Conservation (phyloP, 1,140 invertebrate genomes). For the Anastatus disparis region DNA sequence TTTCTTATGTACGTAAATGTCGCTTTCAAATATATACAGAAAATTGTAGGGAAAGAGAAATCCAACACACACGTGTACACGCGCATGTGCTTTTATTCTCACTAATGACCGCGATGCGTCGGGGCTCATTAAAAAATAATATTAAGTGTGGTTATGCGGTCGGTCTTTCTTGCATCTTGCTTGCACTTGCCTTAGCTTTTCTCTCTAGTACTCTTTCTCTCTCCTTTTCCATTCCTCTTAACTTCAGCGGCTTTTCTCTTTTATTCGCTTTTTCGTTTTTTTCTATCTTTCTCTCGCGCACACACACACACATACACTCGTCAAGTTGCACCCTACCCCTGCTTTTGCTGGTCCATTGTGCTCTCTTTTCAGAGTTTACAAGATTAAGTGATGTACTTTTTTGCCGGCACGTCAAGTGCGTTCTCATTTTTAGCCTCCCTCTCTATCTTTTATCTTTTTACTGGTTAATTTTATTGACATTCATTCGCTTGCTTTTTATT, state of each 20-base stretch:
- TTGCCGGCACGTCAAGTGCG: background rate
- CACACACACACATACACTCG: background rate
- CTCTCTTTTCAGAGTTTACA: constrained; percentile 31
- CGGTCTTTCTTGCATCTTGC: too few relatives aligned
- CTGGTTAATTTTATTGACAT: constrained; percentile 11
- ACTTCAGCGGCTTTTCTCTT: too few relatives aligned
- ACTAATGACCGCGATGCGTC: constrained; percentile 19
- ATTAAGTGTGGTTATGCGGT: constrained; percentile 16
- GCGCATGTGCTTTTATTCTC: background rate
- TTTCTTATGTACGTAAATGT: background rate
- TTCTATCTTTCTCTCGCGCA: background rate
- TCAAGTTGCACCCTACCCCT: constrained; percentile 10
- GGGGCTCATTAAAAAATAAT: constrained; percentile 37
- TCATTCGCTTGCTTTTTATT: too few relatives aligned
- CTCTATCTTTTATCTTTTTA: constrained; percentile 21
- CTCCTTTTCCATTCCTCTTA: background rate
- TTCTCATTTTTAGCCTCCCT: background rate
- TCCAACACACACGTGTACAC: constrained; percentile 28
- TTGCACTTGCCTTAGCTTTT: background rate
- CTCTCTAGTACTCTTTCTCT: background rate
- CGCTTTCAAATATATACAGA: constrained; percentile 1
- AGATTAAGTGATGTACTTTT: constrained; percentile 36
- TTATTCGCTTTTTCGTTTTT: background rate
- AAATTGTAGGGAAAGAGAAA: background rate
- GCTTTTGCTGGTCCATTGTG: constrained; percentile 35